Evolutionary conservation across 2,113 vertebrate genomes (phyloP).

Genomic region (Trachemys scripta): DNA sequence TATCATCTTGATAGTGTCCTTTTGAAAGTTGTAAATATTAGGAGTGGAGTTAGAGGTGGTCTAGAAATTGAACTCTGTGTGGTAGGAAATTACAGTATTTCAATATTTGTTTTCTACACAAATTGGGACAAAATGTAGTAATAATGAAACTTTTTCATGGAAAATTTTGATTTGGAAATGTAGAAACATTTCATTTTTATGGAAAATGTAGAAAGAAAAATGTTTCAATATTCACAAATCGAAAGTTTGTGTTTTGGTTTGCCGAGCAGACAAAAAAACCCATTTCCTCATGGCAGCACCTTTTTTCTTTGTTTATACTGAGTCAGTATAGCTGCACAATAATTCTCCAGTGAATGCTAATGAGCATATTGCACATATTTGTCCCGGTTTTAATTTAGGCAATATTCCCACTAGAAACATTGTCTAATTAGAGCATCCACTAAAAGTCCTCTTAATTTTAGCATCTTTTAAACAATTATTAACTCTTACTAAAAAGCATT

Average conservation of each 20-base stretch:
- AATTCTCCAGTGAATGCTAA: background rate
- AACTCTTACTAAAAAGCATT: slow-evolving; percentile 36
- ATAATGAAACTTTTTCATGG: background rate
- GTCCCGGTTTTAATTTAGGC: slow-evolving; percentile 60
- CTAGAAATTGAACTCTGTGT: background rate
- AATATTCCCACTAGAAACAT: slow-evolving; percentile 50
- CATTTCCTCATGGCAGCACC: background rate
- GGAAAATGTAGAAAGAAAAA: background rate
- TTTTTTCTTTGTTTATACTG: background rate
- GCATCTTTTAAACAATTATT: background rate
- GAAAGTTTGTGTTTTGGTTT: background rate
- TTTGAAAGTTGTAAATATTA: background rate
- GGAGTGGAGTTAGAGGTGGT: fast-evolving
- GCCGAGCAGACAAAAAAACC: background rate
- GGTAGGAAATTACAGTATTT: background rate
- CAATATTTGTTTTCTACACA: fast-evolving
- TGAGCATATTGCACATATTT: background rate
- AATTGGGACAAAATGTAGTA: background rate
- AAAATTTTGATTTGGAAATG: background rate
- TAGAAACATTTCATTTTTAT: background rate
- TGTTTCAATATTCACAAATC: background rate
- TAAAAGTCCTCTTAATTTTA: slow-evolving; percentile 54
- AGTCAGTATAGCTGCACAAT: background rate
- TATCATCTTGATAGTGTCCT: background rate
- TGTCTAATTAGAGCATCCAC: slow-evolving; percentile 63